Conservation (phyloP, 2,797 vertebrate species). For the Oryzias sinensis region DNA sequence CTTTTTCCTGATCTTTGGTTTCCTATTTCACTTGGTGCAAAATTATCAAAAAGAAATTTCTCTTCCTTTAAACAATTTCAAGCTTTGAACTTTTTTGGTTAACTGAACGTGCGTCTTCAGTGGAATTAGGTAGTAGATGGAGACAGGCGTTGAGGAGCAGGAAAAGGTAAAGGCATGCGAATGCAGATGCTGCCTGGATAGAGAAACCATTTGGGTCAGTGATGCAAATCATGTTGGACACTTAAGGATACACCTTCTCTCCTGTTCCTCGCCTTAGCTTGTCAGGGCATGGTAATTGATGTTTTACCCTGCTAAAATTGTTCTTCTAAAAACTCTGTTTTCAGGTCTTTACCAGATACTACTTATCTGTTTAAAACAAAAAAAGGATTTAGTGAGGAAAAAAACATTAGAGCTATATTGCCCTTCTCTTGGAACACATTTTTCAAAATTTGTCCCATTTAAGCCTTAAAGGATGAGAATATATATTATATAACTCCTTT, state of each 20-base stretch:
- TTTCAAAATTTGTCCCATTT: constrained; percentile 15
- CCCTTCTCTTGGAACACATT: constrained; percentile 9
- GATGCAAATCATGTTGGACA: constrained; percentile 65
- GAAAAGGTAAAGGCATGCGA: constrained; percentile 27
- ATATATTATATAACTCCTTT: constrained; percentile 30
- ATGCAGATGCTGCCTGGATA: constrained; percentile 52
- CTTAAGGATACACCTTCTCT: constrained; percentile 32
- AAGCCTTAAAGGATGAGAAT: constrained; percentile 27
- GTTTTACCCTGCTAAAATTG: constrained; percentile 43
- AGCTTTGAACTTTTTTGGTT: constrained; percentile 55
- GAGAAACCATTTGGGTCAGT: constrained; percentile 62
- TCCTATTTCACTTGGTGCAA: constrained; percentile 26
- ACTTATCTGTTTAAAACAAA: constrained; percentile 4
- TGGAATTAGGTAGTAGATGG: constrained; percentile 50
- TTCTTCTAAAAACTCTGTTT: constrained; percentile 33
- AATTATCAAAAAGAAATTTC: constrained; percentile 39
- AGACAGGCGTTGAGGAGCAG: constrained; percentile 29
- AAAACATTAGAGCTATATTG: not conserved
- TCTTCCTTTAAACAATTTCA: constrained; percentile 48
- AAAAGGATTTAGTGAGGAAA: not conserved
- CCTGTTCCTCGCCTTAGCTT: constrained; percentile 33
- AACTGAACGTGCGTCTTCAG: constrained; percentile 55
- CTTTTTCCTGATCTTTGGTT: constrained; percentile 27
- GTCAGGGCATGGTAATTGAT: constrained; percentile 53
- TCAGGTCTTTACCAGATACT: constrained; percentile 9